A percentile compares a stretch with the other conserved stretches of the same genome.
These are phyloP conservation scores for Napeogenes sylphis DNA, from an alignment of 2,888 invertebrate species.

Conservation along the genomic window DNA sequence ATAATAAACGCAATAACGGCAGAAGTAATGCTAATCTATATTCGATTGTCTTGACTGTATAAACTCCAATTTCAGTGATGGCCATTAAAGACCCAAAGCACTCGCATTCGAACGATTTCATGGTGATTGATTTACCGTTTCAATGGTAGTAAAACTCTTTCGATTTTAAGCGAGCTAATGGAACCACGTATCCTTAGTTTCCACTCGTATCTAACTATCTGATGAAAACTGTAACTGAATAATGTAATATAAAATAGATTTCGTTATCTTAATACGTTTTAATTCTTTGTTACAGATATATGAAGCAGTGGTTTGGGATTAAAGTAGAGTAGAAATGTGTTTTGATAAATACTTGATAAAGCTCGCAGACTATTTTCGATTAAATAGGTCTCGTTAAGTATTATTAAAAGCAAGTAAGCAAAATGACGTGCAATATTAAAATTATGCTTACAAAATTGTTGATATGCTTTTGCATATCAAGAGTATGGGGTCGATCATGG, in stretches of 20 bases:
- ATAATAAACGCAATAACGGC: constrained; percentile 3
- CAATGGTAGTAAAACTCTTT: constrained; percentile 41
- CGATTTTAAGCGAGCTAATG: constrained; percentile 45
- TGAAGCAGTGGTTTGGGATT: constrained; percentile 27
- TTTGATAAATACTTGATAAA: constrained; percentile 66
- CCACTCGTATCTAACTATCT: constrained; percentile 18
- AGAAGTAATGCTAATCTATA: constrained; percentile 21
- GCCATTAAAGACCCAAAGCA: constrained; percentile 47
- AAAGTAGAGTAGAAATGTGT: constrained; percentile 61
- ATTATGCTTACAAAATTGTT: constrained; percentile 67
- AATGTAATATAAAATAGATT: constrained; percentile 3
- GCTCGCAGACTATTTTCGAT: constrained; percentile 66
- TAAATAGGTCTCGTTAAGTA: constrained; percentile 52
- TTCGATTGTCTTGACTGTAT: constrained; percentile 14
- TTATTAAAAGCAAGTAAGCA: constrained; percentile 33
- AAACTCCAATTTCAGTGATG: constrained; percentile 30
- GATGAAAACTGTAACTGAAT: constrained; percentile 9
- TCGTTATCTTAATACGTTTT: background rate
- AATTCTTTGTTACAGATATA: constrained; percentile 53
- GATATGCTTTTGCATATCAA: constrained; percentile 54
- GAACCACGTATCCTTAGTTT: constrained; percentile 24
- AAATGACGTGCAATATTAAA: constrained; percentile 63
- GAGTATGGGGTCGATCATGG: constrained; percentile 66
- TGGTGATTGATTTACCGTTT: constrained; percentile 65
- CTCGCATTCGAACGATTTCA: constrained; percentile 48